Base-by-base conservation (phyloP, 1,140 invertebrate species). In the Fopius arisanus region DNA sequence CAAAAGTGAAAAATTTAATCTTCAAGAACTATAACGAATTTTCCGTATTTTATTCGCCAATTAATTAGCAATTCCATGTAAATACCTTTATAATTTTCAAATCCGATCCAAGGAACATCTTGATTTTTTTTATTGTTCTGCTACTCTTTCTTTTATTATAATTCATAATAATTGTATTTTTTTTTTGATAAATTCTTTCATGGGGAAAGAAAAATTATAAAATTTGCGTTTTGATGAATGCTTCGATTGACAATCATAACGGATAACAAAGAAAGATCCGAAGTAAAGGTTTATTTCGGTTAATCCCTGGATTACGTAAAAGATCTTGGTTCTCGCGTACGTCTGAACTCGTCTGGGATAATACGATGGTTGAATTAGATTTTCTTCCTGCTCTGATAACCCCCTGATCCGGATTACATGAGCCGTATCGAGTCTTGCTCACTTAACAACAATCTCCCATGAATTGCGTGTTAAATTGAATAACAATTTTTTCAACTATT, bases 331-430 rank as follows among this genome's bases (percentile, higher is more conserved):
- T 48, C 43, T 48, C 43, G 43, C 5, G 43, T 19, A 48, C 43
- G 43, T 48, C 43, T 48, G 43, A 48, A 48, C 43, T 48, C 43
- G 43, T 48, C 43, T 48, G 43, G 43, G 43, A 48, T 48, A 48
- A 48, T 48, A 19, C 43, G 43, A 48, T 48, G 43, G 43, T 48
- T 43, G n/a, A 68, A 40, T 28, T 29, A 54, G 59, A 59, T 37
- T 70, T 70, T 70, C 69, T 70, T 70, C 69, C 48, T 70, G 51
- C 69, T 70, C 69, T 62, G 69, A 70, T 70, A 70, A 70, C 69
- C 69, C 43, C 26, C 54, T 70, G 69, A 70, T 70, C 48, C 69
- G 69, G 28, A 70, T 70, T 70, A 70, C 69, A 70, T 26, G 69
- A 31, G 28, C 31, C 28, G 43, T 37, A 19, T 40, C 51, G 28